Conservation (phyloP, 2,888 invertebrate species). For the Chaetogeoica ovagalla region DNA sequence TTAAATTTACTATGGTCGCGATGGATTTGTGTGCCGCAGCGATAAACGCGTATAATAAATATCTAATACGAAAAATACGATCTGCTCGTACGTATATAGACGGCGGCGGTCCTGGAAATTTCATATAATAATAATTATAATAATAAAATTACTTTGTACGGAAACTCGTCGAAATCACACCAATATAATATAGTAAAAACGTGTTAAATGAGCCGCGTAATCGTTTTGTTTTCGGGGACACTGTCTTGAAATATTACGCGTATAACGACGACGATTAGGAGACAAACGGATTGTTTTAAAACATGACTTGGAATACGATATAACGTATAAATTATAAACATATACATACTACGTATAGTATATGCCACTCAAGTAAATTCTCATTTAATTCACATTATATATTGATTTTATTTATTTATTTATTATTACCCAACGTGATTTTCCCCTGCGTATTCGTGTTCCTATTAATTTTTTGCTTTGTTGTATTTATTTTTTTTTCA, state of each 20-base stretch:
- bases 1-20: slow-evolving; percentile 28
- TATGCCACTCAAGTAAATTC: too few species aligned
- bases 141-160: slow-evolving; percentile 6
- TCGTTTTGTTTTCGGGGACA: slow-evolving; percentile 12
- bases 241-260: not conserved
- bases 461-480: too few species aligned
- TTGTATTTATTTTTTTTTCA: too few species aligned
- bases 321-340: too few species aligned
- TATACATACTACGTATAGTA: too few species aligned
- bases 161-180: slow-evolving; percentile 11
- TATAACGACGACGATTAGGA: too few species aligned
- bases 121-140: not conserved
- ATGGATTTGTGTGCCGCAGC: slow-evolving; percentile 23
- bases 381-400: too few species aligned
- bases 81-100: slow-evolving; percentile 3
- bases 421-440: too few species aligned
- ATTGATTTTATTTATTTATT: too few species aligned
- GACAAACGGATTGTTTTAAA: too few species aligned
- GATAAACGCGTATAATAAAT: not conserved
- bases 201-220: slow-evolving; percentile 28
- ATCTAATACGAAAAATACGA: not conserved
- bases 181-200: slow-evolving; percentile 1
- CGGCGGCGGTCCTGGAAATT: not conserved
- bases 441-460: too few species aligned
- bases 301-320: too few species aligned